phyloP scores from a whole-genome alignment of 1,140 invertebrate species.

The Hycleus phaleratus region DNA sequence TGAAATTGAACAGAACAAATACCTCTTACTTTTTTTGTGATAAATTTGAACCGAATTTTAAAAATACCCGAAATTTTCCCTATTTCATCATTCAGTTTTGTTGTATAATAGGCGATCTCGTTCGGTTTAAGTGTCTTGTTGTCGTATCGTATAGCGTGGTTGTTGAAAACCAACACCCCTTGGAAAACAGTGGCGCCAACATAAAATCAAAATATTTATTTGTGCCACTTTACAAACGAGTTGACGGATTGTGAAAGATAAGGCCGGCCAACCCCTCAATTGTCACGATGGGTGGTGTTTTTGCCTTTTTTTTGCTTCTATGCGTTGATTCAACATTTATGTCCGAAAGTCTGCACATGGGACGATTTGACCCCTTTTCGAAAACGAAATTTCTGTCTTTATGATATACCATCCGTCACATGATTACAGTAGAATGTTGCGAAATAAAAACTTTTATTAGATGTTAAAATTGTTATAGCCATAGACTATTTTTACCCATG shows the following conservation, averaged over 20 bases:
- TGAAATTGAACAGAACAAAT: no score
- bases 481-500: slow-evolving; percentile 13
- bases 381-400: slow-evolving; percentile 10
- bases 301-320: no score
- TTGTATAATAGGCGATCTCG: no score
- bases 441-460: slow-evolving; percentile 15
- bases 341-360: slow-evolving; percentile 12
- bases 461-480: slow-evolving; percentile 15
- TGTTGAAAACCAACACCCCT: no score
- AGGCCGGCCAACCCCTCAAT: slow-evolving; percentile 4
- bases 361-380: slow-evolving; percentile 10
- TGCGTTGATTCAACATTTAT: slow-evolving; percentile 2
- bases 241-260: slow-evolving; percentile 7
- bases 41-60: no score
- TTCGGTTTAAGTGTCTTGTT: no score
- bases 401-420: slow-evolving; percentile 4
- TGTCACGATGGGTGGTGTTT: slow-evolving; percentile 4
- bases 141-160: no score
- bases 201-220: slow-evolving; percentile 3
- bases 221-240: slow-evolving; percentile 9
- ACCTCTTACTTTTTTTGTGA: no score
- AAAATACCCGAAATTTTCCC: no score
- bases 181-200: slow-evolving; percentile 4
- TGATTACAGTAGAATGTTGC: slow-evolving; percentile 2
- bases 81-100: no score